Conservation (phyloP, 2,113 vertebrate species). For the Polypterus senegalus region DNA sequence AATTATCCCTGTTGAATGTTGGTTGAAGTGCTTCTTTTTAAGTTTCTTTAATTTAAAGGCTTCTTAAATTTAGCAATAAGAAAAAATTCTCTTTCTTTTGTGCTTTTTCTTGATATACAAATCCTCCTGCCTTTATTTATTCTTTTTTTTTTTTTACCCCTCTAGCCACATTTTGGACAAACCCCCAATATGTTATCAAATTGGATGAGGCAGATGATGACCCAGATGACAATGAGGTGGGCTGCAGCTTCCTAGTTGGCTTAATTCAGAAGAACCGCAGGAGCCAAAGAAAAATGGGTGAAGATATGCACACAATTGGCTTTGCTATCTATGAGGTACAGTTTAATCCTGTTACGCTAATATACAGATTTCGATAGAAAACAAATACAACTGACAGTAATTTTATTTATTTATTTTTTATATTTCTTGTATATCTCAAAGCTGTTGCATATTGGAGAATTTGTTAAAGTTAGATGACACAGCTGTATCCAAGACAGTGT, state of each 20-base stretch:
- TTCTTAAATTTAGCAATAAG: background rate
- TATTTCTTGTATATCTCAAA: no score
- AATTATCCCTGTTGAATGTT: no score
- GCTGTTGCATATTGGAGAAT: no score
- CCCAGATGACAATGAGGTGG: conserved; percentile 43
- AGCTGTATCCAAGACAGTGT: no score
- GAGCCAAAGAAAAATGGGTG: conserved; percentile 48
- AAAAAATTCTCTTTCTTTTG: background rate
- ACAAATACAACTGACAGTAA: no score
- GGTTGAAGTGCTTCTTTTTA: no score
- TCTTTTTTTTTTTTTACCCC: background rate
- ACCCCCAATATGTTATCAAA: conserved; percentile 64
- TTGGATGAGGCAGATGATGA: conserved; percentile 58
- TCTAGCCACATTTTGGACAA: conserved; percentile 65
- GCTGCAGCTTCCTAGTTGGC: conserved; percentile 61
- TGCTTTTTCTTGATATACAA: background rate
- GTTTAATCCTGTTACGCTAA: background rate
- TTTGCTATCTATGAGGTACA: conserved; percentile 58
- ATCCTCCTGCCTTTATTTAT: background rate
- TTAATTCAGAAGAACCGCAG: conserved; percentile 75
- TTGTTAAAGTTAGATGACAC: no score
- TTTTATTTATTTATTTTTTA: no score
- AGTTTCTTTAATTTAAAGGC: no score
- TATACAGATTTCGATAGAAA: background rate
- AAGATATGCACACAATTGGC: conserved; percentile 62